Base-by-base conservation (phyloP, 2,888 invertebrate genomes). In the Palloptera scutellata region DNA sequence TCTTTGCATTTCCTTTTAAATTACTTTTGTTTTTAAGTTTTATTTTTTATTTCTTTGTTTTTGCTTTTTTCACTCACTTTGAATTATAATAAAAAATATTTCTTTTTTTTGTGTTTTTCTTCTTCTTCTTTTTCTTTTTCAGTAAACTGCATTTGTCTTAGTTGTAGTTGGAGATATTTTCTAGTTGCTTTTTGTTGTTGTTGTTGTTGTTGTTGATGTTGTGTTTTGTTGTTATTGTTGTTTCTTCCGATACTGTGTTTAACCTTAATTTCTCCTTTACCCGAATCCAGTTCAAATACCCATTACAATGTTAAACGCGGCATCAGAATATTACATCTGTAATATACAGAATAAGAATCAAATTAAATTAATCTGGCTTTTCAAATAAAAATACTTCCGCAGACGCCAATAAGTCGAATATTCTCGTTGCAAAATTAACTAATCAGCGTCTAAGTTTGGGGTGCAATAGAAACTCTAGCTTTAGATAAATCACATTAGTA, bases 241-340 rank as follows among this genome's bases (percentile, higher is more conserved):
- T 70, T 66, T 66, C 63, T 69, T 71, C 55, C 68, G 61, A 70
- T 64, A 61, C 62, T 70, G 71, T 69, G 66, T 70, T 71, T 72
- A 63, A 66, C 64, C 71, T 30, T 30, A 30, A 30, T 19, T 57
- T 40, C 64, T 55, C 64, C 41, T 57, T 64, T 64, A 65, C 58
- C 65, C 65, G 65, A 67, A 68, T 70, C 73, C 67, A 70, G 57
- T 70, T 68, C 68, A 68, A 68, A 71, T 73, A 71, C 71, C 70
- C 72, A 71, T 76, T 76, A 77, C 62, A 75, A 74, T 73, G 79
- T 74, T 77, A 77, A 76, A 69, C 75, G 71, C 69, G 77, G 78
- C 77, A 81, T 77, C 76, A 77, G 69, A 72, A 76, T 72, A 77
- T 80, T 78, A 78, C 75, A 79, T 76, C 80, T 80, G 75, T 41